Base-by-base conservation (phyloP, 2,113 vertebrate genomes). In the Cheilinus undulatus region DNA sequence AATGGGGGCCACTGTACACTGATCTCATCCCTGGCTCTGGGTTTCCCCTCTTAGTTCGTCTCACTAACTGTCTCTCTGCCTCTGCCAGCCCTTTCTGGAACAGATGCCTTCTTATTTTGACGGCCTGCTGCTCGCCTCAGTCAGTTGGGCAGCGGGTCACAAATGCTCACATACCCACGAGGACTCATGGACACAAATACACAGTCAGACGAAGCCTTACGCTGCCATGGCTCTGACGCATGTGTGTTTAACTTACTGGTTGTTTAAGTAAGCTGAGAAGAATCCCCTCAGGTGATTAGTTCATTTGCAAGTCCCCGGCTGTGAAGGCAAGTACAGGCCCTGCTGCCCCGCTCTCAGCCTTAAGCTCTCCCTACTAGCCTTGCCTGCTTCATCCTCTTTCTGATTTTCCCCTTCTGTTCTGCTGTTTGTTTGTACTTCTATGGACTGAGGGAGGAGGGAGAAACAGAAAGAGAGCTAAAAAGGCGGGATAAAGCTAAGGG, bases 271-370 rank as follows among this genome's bases (percentile, higher is more conserved):
- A 92, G 84, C 82, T 82, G 87, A 93, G 90, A 87, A 89, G 73
- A 92, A 90, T 90, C 86, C 87, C 91, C 89, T 89, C 85, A 87
- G 91, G 90, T 93, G 90, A 91, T 92, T 84, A 89, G 87, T 89
- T 91, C 85, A 90, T 92, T 91, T 92, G 86, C 72, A 78, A 73
- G 69, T 86, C 78, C 62, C 78, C 23, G 72, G 46, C 73, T 67
- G 67, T 59, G 46, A 71, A 73, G 76, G 75, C 65, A 20, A 42
- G 64, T 23, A 17, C 69, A 78, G 73, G 50, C 58, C 54, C 11
- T 34, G 34, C 49, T 78, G 82, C 80, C 54, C 67, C 52, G 14
- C 46, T 57, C 76, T 70, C 60, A 56, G 52, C 45, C 45, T 71
- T 43, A 38, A 27, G 72, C 48, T 52, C 65, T 73, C 3, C 4